Evolutionary conservation across 2,888 invertebrate genomes (phyloP).

Genomic region (Ceramica pisi): DNA sequence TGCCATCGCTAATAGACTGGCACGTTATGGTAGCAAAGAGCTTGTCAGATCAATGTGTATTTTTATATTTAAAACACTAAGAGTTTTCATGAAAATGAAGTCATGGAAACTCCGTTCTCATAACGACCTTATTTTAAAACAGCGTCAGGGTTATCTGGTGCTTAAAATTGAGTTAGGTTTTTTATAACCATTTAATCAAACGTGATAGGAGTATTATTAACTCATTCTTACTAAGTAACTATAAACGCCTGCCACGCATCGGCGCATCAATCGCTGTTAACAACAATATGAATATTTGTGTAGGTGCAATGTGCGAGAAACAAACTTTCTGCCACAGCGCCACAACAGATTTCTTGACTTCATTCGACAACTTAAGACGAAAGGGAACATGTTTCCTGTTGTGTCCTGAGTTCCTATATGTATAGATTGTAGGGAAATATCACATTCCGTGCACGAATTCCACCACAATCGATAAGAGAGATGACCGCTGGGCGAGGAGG

Average conservation of each 20-base stretch:
- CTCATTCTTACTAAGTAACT: neutral
- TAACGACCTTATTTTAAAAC: neutral
- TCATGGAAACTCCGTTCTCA: neutral
- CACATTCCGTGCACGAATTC: conserved; percentile 91
- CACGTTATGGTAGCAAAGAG: too few relatives aligned
- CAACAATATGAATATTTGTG: conserved; percentile 35
- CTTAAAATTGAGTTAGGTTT: neutral
- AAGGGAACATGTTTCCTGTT: conserved; percentile 72
- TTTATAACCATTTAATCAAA: neutral
- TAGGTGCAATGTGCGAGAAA: conserved; percentile 32
- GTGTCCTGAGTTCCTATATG: conserved; percentile 80
- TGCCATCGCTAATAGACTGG: too few relatives aligned
- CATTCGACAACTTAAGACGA: conserved; percentile 41
- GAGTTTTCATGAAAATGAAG: neutral
- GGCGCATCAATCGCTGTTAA: conserved; percentile 18
- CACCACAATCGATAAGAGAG: conserved; percentile 91
- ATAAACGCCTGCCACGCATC: conserved; percentile 23
- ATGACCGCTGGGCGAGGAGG: conserved; percentile 88
- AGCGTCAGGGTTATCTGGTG: neutral
- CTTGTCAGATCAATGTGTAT: too few relatives aligned
- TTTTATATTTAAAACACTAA: neutral
- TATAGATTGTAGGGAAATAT: conserved; percentile 88
- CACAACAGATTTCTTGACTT: conserved; percentile 30
- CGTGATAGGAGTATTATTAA: neutral
- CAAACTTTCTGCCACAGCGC: conserved; percentile 16